A percentile compares a stretch with the other conserved stretches of the same genome.
phyloP scores from a whole-genome alignment of 2,797 vertebrate genomes.

The Pantherophis alleghaniensis region DNA sequence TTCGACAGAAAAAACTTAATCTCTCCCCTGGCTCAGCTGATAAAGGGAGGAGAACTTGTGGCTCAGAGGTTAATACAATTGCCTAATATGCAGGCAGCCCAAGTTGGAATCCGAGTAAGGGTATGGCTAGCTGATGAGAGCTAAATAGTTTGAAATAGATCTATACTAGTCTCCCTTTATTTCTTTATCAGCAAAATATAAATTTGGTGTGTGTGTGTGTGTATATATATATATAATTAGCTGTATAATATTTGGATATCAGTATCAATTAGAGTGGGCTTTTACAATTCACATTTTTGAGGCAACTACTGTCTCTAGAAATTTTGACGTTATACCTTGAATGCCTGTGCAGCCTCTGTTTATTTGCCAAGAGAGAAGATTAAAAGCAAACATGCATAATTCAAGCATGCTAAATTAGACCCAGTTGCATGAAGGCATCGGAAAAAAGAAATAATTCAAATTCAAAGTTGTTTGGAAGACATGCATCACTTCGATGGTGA shows the following conservation, averaged over 20 bases:
- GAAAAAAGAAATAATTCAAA: not conserved
- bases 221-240: too few species aligned
- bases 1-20: too few species aligned
- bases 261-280: not conserved
- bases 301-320: not conserved
- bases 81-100: too few species aligned
- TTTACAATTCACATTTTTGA: not conserved
- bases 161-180: too few species aligned
- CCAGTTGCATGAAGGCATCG: not conserved
- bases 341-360: not conserved
- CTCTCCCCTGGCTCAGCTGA: too few species aligned
- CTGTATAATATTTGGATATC: not conserved
- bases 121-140: too few species aligned
- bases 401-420: conserved; percentile 12
- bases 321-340: not conserved
- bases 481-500: not conserved
- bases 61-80: too few species aligned
- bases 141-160: too few species aligned
- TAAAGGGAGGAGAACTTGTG: too few species aligned
- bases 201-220: too few species aligned
- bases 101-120: too few species aligned
- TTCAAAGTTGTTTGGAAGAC: not conserved
- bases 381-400: conserved; percentile 1
- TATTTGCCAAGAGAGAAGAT: not conserved
- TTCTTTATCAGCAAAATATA: too few species aligned